Conservation (phyloP, 2,797 vertebrate species). For the Morus bassanus region DNA sequence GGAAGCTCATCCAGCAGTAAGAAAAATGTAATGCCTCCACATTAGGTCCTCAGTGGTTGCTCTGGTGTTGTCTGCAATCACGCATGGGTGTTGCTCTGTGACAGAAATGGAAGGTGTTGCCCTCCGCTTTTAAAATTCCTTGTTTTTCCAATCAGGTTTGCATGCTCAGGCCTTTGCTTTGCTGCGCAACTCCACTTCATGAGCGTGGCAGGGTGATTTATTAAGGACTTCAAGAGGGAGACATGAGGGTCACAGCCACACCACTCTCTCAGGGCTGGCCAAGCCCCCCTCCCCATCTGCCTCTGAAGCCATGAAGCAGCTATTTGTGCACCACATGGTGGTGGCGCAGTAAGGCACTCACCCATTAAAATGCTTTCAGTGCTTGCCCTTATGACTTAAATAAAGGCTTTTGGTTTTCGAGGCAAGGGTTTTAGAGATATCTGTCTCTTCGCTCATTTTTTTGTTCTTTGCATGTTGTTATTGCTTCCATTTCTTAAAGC, state of each 20-base stretch:
- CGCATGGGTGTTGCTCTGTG: not conserved
- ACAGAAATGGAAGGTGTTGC: not conserved
- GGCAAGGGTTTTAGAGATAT: not conserved
- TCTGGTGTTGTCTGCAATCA: not conserved
- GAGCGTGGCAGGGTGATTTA: conserved; percentile 24
- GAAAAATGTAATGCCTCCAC: not conserved
- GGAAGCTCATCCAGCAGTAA: not conserved
- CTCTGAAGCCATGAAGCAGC: not conserved
- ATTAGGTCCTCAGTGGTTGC: not conserved
- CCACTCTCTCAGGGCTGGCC: not conserved
- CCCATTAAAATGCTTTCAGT: conserved; percentile 26
- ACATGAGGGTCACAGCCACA: not conserved
- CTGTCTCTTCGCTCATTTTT: not conserved
- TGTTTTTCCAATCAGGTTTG: not conserved
- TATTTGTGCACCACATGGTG: not conserved
- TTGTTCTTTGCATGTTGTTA: not conserved
- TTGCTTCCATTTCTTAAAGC: not conserved
- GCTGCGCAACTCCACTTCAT: not conserved
- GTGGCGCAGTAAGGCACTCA: not conserved
- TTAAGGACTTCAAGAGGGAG: conserved; percentile 6
- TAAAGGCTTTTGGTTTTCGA: not conserved
- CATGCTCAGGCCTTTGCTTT: not conserved
- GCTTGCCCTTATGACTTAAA: not conserved
- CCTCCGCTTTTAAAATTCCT: not conserved
- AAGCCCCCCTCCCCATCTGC: not conserved